phyloP scores from a whole-genome alignment of 2,888 invertebrate genomes.

The Polyommatus icarus region DNA sequence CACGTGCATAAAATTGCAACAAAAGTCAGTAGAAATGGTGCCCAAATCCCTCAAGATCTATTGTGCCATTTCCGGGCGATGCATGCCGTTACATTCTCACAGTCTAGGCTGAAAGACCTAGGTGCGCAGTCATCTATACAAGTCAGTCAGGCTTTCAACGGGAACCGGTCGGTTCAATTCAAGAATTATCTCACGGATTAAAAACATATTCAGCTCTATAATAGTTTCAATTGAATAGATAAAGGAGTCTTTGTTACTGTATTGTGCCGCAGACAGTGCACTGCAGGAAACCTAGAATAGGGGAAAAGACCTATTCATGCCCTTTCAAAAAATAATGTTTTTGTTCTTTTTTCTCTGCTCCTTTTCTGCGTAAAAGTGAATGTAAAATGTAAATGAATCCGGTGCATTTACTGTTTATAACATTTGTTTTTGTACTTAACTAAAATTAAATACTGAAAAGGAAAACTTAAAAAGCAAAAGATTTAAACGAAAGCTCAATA shows the following conservation, averaged over 20 bases:
- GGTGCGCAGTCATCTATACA: slow-evolving; percentile 54
- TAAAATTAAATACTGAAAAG: too few relatives aligned
- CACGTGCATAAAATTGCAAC: background rate
- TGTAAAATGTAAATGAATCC: background rate
- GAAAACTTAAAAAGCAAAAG: too few relatives aligned
- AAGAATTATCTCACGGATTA: slow-evolving; percentile 35
- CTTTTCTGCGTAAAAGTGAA: background rate
- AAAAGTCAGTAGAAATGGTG: background rate
- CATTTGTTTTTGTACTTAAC: background rate
- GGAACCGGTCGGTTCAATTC: slow-evolving; percentile 60
- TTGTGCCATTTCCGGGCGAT: slow-evolving; percentile 42
- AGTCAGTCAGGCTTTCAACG: slow-evolving; percentile 69
- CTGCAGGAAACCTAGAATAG: slow-evolving; percentile 22
- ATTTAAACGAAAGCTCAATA: too few relatives aligned
- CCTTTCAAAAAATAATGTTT: slow-evolving; percentile 2
- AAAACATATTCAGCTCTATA: slow-evolving; percentile 26
- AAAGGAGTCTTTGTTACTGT: slow-evolving; percentile 5
- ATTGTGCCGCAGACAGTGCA: slow-evolving; percentile 11
- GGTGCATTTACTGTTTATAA: background rate
- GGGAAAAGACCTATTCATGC: slow-evolving; percentile 13
- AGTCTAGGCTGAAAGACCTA: slow-evolving; percentile 58
- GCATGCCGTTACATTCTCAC: slow-evolving; percentile 66
- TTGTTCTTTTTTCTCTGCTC: background rate
- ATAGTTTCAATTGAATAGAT: slow-evolving; percentile 27
- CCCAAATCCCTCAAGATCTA: background rate